Evolutionary conservation across 1,140 invertebrate species (phyloP).

Genomic region (Zaprionus capensis): DNA sequence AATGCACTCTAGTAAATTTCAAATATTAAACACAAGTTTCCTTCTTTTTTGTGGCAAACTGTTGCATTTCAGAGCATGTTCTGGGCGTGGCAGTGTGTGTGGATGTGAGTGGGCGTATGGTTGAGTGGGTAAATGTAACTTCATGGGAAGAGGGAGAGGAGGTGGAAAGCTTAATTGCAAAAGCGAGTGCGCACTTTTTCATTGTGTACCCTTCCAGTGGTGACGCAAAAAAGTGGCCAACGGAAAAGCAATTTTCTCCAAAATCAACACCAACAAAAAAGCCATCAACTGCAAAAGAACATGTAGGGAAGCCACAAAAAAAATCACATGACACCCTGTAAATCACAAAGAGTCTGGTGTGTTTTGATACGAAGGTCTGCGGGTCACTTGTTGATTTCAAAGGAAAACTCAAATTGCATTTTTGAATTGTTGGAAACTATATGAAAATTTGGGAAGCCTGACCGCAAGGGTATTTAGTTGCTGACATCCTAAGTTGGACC

Average conservation of each 20-base stretch:
- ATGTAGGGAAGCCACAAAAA: background rate
- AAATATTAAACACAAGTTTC: background rate
- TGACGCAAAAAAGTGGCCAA: conserved; percentile 36
- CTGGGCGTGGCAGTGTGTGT: background rate
- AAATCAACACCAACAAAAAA: conserved; percentile 26
- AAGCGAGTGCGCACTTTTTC: background rate
- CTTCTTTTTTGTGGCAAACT: background rate
- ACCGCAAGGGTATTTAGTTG: background rate
- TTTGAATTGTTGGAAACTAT: background rate
- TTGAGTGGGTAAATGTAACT: background rate
- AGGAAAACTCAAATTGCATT: background rate
- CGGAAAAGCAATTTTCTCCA: conserved; percentile 16
- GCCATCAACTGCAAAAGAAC: conserved; percentile 6
- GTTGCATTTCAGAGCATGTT: conserved; percentile 7
- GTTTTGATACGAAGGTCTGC: background rate
- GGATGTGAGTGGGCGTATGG: background rate
- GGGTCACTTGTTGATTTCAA: background rate
- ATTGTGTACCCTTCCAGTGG: conserved; percentile 14
- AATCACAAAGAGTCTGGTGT: background rate
- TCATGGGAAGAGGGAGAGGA: background rate
- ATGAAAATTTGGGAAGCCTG: background rate
- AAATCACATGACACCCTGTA: background rate
- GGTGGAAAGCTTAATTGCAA: conserved; percentile 18
- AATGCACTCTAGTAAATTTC: background rate
- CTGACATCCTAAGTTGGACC: background rate